A percentile compares a stretch with the other conserved stretches of the same genome.
phyloP scores from a whole-genome alignment of 2,113 vertebrate species.

The Sorex araneus region DNA sequence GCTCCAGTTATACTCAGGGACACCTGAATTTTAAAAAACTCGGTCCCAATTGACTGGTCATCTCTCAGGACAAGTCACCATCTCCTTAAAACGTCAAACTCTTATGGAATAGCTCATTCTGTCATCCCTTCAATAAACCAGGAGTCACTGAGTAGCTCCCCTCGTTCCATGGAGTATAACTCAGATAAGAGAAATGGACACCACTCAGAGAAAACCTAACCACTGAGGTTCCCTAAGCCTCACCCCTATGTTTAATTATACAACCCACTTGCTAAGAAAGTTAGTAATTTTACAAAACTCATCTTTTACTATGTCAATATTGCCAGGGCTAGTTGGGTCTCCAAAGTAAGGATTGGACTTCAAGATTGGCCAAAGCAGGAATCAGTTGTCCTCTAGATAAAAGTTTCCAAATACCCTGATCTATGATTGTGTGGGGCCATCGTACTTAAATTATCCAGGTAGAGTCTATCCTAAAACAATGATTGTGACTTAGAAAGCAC shows the following conservation, averaged over 20 bases:
- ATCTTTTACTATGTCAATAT: constrained; percentile 25
- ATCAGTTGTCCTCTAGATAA: neutral
- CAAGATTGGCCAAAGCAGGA: constrained; percentile 9
- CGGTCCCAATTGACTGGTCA: neutral
- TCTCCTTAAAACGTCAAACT: neutral
- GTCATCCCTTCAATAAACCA: neutral
- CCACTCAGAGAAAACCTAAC: neutral
- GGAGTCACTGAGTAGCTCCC: neutral
- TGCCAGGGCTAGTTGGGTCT: constrained; percentile 21
- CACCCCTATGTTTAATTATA: neutral
- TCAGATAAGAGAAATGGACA: neutral
- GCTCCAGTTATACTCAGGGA: neutral
- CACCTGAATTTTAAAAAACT: neutral
- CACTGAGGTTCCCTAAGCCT: neutral
- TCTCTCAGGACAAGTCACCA: neutral
- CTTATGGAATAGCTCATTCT: neutral
- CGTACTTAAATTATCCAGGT: neutral
- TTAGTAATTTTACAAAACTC: constrained; percentile 3
- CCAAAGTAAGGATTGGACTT: neutral
- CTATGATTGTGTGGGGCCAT: neutral
- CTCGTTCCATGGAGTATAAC: neutral
- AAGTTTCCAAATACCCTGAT: neutral
- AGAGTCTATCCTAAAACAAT: neutral
- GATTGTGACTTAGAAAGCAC: neutral
- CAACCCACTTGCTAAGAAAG: neutral